Percentiles rank a stretch among this genome's conserved stretches.
phyloP scores from a whole-genome alignment of 2,888 invertebrate species.

The Crioceris asparagi region DNA sequence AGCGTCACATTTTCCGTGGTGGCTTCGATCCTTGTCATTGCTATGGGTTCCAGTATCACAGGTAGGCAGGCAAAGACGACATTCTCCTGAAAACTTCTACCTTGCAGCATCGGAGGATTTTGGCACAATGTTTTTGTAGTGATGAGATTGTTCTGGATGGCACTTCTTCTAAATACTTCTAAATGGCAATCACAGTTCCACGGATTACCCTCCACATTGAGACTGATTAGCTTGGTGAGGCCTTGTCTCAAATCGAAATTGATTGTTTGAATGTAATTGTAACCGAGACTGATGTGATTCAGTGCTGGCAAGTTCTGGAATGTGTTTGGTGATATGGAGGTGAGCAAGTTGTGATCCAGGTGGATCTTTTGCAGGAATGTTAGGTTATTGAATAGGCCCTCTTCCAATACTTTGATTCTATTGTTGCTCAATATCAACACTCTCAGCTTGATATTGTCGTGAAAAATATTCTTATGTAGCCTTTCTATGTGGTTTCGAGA shows the following conservation, averaged over 20 bases:
- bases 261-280: slow-evolving; percentile 62
- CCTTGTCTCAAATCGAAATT: slow-evolving; percentile 51
- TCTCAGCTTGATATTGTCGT: slow-evolving; percentile 58
- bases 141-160: slow-evolving; percentile 60
- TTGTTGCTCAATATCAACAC: slow-evolving; percentile 67
- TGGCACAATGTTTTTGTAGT: slow-evolving; percentile 63
- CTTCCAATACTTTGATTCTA: slow-evolving; percentile 58
- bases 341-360: slow-evolving; percentile 64
- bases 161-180: slow-evolving; percentile 68
- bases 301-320: slow-evolving; percentile 43
- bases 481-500: slow-evolving; percentile 59
- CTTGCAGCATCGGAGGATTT: slow-evolving; percentile 56
- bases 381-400: slow-evolving; percentile 66
- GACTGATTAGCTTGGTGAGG: slow-evolving; percentile 55
- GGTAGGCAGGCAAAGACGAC: slow-evolving; percentile 78
- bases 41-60: slow-evolving; percentile 44
- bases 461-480: slow-evolving; percentile 60
- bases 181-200: slow-evolving; percentile 85
- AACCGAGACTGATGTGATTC: slow-evolving; percentile 56
- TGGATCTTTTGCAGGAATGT: slow-evolving; percentile 64
- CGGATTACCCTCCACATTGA: slow-evolving; percentile 67
- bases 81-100: slow-evolving; percentile 64
- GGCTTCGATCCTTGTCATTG: slow-evolving; percentile 50
- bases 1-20: slow-evolving; percentile 57
- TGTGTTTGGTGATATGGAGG: slow-evolving; percentile 56